phyloP scores from a whole-genome alignment of 2,797 vertebrate species.

The Notamacropus eugenii region DNA sequence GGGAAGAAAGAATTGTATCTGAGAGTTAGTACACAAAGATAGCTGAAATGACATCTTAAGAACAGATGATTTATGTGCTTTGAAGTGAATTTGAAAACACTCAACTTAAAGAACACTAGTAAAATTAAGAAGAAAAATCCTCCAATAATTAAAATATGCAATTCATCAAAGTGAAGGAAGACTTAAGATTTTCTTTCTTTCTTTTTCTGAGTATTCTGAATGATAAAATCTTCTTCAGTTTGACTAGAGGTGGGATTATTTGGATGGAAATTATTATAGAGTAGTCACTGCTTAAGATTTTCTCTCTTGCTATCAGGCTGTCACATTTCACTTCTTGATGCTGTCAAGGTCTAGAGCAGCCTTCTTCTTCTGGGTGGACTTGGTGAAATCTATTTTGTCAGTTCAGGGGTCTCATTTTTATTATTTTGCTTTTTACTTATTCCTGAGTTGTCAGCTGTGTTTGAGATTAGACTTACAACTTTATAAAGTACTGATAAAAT shows the following conservation, averaged over 20 bases:
- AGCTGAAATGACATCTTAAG: not conserved
- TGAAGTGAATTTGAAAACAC: constrained; percentile 36
- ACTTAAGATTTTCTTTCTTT: constrained; percentile 50
- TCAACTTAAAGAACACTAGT: constrained; percentile 16
- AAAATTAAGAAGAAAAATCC: constrained; percentile 20
- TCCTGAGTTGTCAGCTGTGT: not conserved
- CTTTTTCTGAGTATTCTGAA: constrained; percentile 60
- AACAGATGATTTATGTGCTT: constrained; percentile 21
- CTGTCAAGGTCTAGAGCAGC: not conserved
- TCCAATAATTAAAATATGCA: not conserved
- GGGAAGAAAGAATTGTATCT: constrained; percentile 7
- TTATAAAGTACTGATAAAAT: constrained; percentile 73
- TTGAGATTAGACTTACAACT: constrained; percentile 29
- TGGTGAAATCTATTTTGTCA: not conserved
- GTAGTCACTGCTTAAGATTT: constrained; percentile 57
- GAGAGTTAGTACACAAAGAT: not conserved
- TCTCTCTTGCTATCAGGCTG: not conserved
- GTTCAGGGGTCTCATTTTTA: not conserved
- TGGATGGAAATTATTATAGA: constrained; percentile 57
- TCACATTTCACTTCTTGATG: not conserved
- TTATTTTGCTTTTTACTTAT: not conserved
- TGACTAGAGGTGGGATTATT: constrained; percentile 46
- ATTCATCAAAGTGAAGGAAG: not conserved
- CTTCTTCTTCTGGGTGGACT: not conserved
- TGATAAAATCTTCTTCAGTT: constrained; percentile 65